Conservation (phyloP, 92 coral and sea anemone species). For the Zoanthus solanderi region DNA sequence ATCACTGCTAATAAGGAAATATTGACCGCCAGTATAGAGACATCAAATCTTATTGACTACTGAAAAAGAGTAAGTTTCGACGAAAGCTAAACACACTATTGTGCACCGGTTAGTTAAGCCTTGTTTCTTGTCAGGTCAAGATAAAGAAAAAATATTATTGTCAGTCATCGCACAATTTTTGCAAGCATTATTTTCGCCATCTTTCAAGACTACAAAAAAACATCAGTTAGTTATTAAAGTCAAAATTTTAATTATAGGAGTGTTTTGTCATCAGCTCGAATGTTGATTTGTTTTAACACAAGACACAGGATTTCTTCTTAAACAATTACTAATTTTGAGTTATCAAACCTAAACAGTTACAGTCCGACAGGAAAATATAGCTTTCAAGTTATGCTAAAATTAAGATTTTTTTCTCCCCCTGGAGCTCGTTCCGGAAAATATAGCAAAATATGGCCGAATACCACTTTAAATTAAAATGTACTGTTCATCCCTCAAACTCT, state of each 20-base stretch:
- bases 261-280: background rate
- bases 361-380: too few species aligned
- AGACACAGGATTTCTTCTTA: too few species aligned
- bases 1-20: background rate
- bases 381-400: too few species aligned
- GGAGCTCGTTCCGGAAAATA: too few species aligned
- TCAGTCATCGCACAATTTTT: background rate
- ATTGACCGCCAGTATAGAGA: background rate
- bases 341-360: too few species aligned
- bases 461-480: too few species aligned
- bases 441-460: too few species aligned
- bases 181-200: background rate
- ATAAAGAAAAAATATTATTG: background rate
- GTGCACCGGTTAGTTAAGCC: background rate
- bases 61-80: background rate
- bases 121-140: background rate
- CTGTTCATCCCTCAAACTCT: too few species aligned
- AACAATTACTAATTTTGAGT: too few species aligned
- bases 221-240: background rate
- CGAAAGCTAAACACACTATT: background rate
- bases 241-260: background rate
- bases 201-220: background rate
- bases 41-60: background rate
- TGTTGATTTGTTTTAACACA: too few species aligned
- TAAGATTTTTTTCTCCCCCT: too few species aligned